phyloP scores from a whole-genome alignment of 2,888 invertebrate genomes.

The Cotesia congregata region DNA sequence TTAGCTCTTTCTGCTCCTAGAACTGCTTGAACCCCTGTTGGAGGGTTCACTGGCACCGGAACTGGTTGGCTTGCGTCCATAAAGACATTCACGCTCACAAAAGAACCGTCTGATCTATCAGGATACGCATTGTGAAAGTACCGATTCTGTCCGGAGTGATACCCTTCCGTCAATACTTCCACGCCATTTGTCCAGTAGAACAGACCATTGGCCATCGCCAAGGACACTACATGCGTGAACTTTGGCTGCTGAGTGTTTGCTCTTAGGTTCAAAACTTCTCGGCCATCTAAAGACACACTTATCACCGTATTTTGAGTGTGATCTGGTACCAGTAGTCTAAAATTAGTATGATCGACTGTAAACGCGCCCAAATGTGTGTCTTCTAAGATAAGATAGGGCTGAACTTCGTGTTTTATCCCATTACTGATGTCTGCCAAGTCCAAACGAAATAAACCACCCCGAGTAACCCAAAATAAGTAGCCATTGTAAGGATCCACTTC shows the following conservation, averaged over 20 bases:
- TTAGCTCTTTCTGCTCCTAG: conserved; percentile 83
- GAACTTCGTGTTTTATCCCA: conserved; percentile 79
- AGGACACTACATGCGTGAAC: conserved; percentile 81
- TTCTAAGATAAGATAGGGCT: conserved; percentile 77
- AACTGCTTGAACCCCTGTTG: conserved; percentile 84
- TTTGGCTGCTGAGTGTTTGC: conserved; percentile 82
- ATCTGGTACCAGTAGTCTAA: conserved; percentile 83
- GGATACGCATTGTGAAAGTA: conserved; percentile 86
- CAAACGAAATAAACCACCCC: conserved; percentile 81
- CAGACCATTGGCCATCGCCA: conserved; percentile 82
- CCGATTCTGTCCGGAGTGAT: conserved; percentile 77
- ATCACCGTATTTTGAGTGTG: conserved; percentile 83
- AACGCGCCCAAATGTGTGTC: conserved; percentile 84
- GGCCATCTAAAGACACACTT: conserved; percentile 86
- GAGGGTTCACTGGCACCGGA: conserved; percentile 84
- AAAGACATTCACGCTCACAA: conserved; percentile 70
- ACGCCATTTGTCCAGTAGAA: conserved; percentile 91
- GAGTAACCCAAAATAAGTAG: conserved; percentile 85
- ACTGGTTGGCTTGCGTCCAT: conserved; percentile 79
- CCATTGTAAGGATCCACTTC: conserved; percentile 95
- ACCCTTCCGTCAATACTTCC: conserved; percentile 84
- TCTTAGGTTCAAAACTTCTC: conserved; percentile 80
- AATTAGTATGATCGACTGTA: conserved; percentile 86
- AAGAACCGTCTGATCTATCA: conserved; percentile 71
- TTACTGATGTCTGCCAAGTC: conserved; percentile 84